Evolutionary conservation across 2,888 invertebrate genomes (phyloP), one percentile per base, ranked within the genome.

Genomic region (Leptopterna dolabrata): DNA sequence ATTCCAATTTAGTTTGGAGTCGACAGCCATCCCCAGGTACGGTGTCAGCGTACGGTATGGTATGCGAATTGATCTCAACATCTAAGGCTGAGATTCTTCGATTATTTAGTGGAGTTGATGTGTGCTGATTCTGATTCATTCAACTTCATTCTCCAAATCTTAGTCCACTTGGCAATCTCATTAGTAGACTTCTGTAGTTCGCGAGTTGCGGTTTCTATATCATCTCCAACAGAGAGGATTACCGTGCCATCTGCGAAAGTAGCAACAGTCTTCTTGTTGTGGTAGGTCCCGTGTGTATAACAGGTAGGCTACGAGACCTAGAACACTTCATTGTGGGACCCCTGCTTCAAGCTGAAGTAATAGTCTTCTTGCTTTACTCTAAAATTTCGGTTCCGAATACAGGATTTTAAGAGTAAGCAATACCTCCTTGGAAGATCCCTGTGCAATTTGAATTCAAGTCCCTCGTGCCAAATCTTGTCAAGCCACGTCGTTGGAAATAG

Each of bases 371-470:
- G 29, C 29, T 73, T 73, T 27, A 73, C 73, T 30, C 41, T 78
- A 24, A 78, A 78, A 30, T 51, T 14, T n/a, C 51, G 16, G n/a
- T 51, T 51, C n/a, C 0, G n/a, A 16, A 51, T 16, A 30, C 41
- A 78, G 43, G 78, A 41, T 19, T 36, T 41, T 41, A 41, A 41
- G 24, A 78, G 78, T 45, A 78, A 36, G 78, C 16, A 78, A n/a
- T 36, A 78, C 36, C 9, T 41, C n/a, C 41, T 36, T 41, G 78
- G 78, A 9, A 78, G 78, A 36, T 78, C 43, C 43, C 41, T 36
- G 78, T 45, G 41, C 19, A 78, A 7, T 78, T 78, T 78, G 41
- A 3, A 78, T 6, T 41, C 41, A 78, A 78, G 78, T n/a, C 78
- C 78, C 24, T 36, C 13, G 43, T 41, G 41, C 78, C 78, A 78